Conservation (phyloP, 2,888 invertebrate species). For the Chrysotoxum bicinctum region DNA sequence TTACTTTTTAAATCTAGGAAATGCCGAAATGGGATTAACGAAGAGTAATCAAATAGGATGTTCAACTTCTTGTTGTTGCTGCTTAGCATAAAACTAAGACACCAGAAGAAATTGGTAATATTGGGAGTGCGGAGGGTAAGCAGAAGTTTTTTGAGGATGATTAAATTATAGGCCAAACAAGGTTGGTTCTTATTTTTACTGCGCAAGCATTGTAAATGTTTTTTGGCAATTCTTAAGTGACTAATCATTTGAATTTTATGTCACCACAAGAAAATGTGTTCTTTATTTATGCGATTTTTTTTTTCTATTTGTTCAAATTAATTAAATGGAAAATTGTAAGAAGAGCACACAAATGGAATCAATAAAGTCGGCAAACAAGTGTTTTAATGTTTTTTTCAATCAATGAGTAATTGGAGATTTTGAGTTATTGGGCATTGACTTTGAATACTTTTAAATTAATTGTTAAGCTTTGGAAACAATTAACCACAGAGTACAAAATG, state of each 20-base stretch:
- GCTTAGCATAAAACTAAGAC: conserved; percentile 14
- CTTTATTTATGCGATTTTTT: not conserved
- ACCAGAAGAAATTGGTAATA: not conserved
- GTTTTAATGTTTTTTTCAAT: not conserved
- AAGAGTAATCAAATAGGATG: conserved; percentile 52
- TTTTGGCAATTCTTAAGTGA: not conserved
- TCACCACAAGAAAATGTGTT: not conserved
- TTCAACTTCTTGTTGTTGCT: conserved; percentile 34
- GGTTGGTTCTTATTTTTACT: not conserved
- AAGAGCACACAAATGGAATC: not conserved
- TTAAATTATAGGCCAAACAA: not conserved
- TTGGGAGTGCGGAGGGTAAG: not conserved
- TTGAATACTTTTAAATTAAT: no score
- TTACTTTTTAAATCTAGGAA: conserved; percentile 64
- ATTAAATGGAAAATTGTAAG: conserved; percentile 1
- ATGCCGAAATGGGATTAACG: conserved; percentile 44
- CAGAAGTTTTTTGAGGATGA: not conserved
- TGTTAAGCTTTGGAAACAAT: no score
- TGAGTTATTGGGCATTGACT: no score
- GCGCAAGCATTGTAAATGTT: not conserved
- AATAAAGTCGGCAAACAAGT: not conserved
- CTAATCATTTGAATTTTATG: conserved; percentile 26
- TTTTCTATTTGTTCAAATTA: not conserved
- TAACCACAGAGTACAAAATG: no score
- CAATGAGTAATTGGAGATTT: no score